phyloP scores from a whole-genome alignment of 2,113 vertebrate genomes.

The Gadus chalcogrammus region DNA sequence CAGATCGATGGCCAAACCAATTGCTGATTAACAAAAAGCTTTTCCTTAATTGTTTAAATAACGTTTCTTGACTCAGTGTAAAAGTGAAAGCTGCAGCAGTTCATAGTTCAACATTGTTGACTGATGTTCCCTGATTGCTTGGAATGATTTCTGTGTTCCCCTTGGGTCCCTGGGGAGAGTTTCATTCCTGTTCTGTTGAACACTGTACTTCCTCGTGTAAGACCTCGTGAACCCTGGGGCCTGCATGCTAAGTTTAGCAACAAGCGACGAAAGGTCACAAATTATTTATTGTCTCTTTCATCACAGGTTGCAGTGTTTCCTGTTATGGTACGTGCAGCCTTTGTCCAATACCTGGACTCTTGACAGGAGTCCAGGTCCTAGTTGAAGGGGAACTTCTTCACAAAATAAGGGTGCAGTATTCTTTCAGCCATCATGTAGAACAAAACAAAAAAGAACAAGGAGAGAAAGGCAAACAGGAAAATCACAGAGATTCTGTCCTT shows the following conservation, averaged over 20 bases:
- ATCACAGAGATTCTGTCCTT: not conserved
- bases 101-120: too few relatives aligned
- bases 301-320: conserved; percentile 39
- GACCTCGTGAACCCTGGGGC: conserved; percentile 8
- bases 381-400: conserved; percentile 49
- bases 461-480: conserved; percentile 17
- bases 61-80: too few relatives aligned
- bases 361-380: conserved; percentile 22
- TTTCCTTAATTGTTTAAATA: too few relatives aligned
- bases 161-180: not conserved
- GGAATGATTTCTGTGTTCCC: conserved; percentile 14
- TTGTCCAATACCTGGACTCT: conserved; percentile 49
- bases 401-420: conserved; percentile 19
- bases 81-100: too few relatives aligned
- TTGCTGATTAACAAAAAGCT: too few relatives aligned
- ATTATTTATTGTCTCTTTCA: conserved; percentile 49
- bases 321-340: conserved; percentile 35
- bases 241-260: conserved; percentile 37
- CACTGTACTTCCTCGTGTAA: conserved; percentile 40
- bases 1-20: too few relatives aligned
- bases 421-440: conserved; percentile 19
- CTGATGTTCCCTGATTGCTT: conserved; percentile 19
- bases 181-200: conserved; percentile 25
- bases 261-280: conserved; percentile 30
- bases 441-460: conserved; percentile 31